Percentiles rank a stretch among this genome's conserved stretches.
phyloP scores from a whole-genome alignment of 2,797 vertebrate species.

The Yasuhikotakia modesta region DNA sequence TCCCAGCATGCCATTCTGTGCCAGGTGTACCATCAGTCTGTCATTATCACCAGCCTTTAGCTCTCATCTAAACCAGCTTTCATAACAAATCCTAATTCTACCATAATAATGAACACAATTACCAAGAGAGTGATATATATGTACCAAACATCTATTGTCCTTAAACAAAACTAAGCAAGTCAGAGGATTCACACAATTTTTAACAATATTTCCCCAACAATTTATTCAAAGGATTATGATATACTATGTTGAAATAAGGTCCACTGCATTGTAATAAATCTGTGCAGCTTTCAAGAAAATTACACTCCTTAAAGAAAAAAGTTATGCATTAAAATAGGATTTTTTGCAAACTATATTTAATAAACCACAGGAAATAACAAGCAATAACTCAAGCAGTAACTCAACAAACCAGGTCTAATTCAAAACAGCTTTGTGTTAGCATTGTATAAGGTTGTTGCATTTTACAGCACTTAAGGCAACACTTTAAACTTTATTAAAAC shows the following conservation, averaged over 20 bases:
- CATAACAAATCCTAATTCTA: not conserved
- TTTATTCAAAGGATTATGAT: not conserved
- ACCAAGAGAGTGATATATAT: too few relatives aligned
- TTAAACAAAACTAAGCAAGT: too few relatives aligned
- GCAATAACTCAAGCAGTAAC: not conserved
- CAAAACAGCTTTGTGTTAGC: not conserved
- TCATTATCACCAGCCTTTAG: slow-evolving; percentile 33
- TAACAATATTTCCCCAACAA: not conserved
- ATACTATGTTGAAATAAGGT: too few relatives aligned
- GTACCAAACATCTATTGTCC: too few relatives aligned
- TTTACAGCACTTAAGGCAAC: slow-evolving; percentile 7
- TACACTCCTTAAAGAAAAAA: too few relatives aligned
- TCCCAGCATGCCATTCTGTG: slow-evolving; percentile 65
- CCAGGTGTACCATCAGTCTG: slow-evolving; percentile 57
- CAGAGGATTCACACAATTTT: slow-evolving; percentile 2
- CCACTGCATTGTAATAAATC: not conserved
- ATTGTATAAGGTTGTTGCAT: not conserved
- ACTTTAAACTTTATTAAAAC: slow-evolving; percentile 1
- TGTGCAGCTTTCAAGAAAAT: too few relatives aligned
- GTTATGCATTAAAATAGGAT: too few relatives aligned
- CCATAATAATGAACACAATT: too few relatives aligned
- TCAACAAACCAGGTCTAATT: not conserved
- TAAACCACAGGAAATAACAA: not conserved
- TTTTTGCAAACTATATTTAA: not conserved
- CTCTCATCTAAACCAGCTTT: slow-evolving; percentile 45